Evolutionary conservation across 2,113 vertebrate genomes (phyloP), one percentile per base, ranked within the genome.

Genomic region (Cryptomyrus ogoouensis): DNA sequence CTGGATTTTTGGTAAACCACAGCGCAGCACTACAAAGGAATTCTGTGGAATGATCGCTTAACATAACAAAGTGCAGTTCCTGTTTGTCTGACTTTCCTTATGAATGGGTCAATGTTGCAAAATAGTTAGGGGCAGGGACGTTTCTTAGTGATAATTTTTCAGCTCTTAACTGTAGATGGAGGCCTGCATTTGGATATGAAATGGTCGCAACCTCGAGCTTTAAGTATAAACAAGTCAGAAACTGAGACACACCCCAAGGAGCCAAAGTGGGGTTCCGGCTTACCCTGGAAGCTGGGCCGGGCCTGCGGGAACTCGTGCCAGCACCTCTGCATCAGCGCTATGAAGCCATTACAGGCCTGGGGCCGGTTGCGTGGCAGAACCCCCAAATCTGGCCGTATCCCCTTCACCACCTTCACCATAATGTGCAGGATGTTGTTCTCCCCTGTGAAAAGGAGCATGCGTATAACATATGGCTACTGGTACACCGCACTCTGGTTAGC

Each of bases 351-450:
- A 88, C 97, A 99, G 88, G 97, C 95, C 0, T 94, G 96, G 0
- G 98, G 98, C 90, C 98, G 96, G 92, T 95, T 96, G 83, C 97
- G 97, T 74, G 98, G 97, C 91, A 99, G 89, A 0, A 95, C 91
- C 0, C 95, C 96, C 90, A 99, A 94, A 94, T 98, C 98, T 0
- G 98, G 98, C 90, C 98, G 98, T 88, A 97, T 95, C 5, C 98
- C 98, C 93, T 97, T 97, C 70, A 98, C 98, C 91, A 99, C 98
- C 93, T 98, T 98, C 93, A 99, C 97, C 98, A 99, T 99, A 92
- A 99, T 97, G 92, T 99, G 98, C 74, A 99, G 96, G 94, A 99
- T 98, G 88, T 98, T 99, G 90, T 97, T 99, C 93, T 99, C 98
- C n/a, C 98, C 98, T 99, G 92, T 89, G 90, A 92, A 90, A 87